These are phyloP conservation scores for Sebastes iracundus DNA, from an alignment of 2,797 vertebrate species.

Conservation along the genomic window DNA sequence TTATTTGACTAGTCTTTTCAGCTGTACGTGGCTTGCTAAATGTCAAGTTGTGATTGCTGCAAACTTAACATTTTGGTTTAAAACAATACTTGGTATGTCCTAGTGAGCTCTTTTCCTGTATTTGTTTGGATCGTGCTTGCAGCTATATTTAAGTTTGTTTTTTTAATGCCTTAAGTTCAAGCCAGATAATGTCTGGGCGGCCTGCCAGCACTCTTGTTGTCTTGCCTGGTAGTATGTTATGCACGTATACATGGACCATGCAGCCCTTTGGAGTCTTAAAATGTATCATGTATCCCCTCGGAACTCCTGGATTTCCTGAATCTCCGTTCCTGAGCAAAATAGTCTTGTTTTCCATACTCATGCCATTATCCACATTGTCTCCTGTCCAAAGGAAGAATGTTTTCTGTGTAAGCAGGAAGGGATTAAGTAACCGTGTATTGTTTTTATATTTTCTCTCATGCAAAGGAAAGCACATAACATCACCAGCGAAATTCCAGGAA, in stretches of 20 bases:
- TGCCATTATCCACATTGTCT: neutral
- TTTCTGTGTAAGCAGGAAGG: conserved; percentile 52
- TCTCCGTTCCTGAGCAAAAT: conserved; percentile 42
- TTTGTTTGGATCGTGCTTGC: neutral
- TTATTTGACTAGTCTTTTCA: too few relatives aligned
- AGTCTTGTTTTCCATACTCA: conserved; percentile 13
- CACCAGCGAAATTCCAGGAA: conserved; percentile 47
- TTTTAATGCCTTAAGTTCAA: neutral
- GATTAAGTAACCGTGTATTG: conserved; percentile 52
- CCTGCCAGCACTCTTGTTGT: conserved; percentile 31
- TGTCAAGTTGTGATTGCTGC: neutral
- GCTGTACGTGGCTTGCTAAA: neutral
- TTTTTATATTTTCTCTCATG: conserved; percentile 48
- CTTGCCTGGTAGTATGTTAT: neutral
- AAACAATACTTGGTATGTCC: neutral
- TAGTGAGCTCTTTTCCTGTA: neutral
- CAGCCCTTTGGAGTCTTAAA: conserved; percentile 8
- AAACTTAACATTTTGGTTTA: too few relatives aligned
- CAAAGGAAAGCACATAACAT: conserved; percentile 26
- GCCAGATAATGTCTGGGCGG: conserved; percentile 28
- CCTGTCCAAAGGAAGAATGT: conserved; percentile 21
- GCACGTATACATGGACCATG: neutral
- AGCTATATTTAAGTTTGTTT: conserved; percentile 4
- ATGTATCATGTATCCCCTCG: conserved; percentile 12
- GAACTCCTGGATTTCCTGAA: conserved; percentile 43